Evolutionary conservation across 2,888 invertebrate species (phyloP).

Genomic region (Epiblema foenella): DNA sequence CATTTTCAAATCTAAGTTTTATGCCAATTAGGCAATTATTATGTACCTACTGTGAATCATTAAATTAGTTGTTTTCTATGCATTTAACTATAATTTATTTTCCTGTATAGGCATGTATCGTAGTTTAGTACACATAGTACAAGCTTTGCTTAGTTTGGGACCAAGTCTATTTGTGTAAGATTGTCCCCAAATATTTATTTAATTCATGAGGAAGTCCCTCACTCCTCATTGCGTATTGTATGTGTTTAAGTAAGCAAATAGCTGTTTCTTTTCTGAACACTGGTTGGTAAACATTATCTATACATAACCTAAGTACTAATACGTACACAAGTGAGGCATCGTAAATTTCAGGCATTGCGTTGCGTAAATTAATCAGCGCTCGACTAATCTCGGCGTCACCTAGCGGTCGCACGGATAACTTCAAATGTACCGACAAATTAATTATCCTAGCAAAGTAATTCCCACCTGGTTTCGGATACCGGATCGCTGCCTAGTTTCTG

Average conservation of each 20-base stretch:
- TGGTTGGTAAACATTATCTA: neutral
- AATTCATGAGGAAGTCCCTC: too few species aligned
- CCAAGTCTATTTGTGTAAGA: too few species aligned
- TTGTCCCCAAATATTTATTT: too few species aligned
- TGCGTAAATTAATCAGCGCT: neutral
- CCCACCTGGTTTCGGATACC: constrained; percentile 4
- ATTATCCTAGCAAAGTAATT: constrained; percentile 10
- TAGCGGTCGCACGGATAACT: constrained; percentile 7
- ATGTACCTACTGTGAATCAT: too few species aligned
- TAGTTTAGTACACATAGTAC: too few species aligned
- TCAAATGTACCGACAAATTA: constrained; percentile 29
- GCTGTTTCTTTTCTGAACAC: neutral
- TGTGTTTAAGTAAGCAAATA: neutral
- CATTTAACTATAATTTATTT: too few species aligned
- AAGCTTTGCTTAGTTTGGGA: too few species aligned
- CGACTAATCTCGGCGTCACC: constrained; percentile 4
- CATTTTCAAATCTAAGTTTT: too few species aligned
- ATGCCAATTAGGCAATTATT: too few species aligned
- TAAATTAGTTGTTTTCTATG: too few species aligned
- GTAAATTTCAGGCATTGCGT: neutral
- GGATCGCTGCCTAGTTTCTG: neutral
- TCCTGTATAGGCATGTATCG: too few species aligned
- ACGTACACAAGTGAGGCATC: neutral
- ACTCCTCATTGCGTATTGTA: neutral
- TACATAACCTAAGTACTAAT: too few species aligned